These are phyloP conservation scores for Calidris pugnax DNA, from an alignment of 2,113 vertebrate species.

Conservation along the genomic window DNA sequence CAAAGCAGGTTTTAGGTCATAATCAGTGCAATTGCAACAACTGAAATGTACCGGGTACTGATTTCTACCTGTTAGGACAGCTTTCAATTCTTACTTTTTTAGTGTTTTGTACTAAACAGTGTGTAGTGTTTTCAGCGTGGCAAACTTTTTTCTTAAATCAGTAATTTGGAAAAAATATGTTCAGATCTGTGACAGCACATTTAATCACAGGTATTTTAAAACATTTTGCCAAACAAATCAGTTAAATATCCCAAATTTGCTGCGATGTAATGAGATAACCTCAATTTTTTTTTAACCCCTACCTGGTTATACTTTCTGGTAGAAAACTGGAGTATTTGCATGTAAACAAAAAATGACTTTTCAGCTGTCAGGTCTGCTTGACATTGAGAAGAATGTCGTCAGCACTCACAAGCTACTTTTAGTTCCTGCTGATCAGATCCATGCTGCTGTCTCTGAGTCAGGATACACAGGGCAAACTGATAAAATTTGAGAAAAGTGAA, in stretches of 20 bases:
- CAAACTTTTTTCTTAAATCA: not conserved
- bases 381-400: not conserved
- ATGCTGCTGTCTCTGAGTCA: not conserved
- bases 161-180: not conserved
- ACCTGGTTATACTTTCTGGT: not conserved
- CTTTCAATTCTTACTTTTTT: not conserved
- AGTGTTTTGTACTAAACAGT: not conserved
- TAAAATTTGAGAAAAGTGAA: not conserved
- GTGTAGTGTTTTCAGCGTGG: not conserved
- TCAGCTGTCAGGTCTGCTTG: not conserved
- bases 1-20: not conserved
- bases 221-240: not conserved
- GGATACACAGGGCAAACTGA: not conserved
- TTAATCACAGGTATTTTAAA: not conserved
- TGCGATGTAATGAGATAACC: not conserved
- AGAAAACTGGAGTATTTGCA: not conserved
- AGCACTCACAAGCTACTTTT: not conserved
- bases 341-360: not conserved
- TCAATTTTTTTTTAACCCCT: not conserved
- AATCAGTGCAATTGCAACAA: not conserved
- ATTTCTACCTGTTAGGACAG: not conserved
- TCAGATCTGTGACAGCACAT: not conserved
- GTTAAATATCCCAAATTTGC: not conserved
- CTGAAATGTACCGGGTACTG: not conserved
- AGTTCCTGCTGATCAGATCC: not conserved